These are phyloP conservation scores for Xiphorhynchus elegans DNA, from an alignment of 2,113 vertebrate genomes.

Conservation along the genomic window DNA sequence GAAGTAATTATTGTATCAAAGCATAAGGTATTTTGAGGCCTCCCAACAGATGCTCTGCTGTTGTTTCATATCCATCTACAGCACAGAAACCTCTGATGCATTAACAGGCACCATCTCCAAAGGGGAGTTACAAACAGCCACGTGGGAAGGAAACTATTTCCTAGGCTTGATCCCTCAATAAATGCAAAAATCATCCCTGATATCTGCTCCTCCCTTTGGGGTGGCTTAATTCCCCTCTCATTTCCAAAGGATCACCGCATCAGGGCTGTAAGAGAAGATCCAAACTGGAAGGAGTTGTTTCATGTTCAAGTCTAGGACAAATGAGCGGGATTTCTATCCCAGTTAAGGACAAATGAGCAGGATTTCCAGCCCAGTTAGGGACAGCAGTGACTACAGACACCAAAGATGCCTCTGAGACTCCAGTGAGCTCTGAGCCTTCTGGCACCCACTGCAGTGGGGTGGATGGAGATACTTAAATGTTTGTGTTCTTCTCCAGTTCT, in stretches of 20 bases:
- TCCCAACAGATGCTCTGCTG: constrained; percentile 38
- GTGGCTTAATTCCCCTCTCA: background rate
- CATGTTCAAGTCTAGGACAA: background rate
- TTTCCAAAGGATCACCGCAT: background rate
- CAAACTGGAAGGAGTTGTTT: background rate
- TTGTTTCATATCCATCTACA: constrained; percentile 18
- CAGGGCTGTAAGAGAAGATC: background rate
- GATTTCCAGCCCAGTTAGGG: background rate
- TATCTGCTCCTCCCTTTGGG: background rate
- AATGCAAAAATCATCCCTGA: background rate
- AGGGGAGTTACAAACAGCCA: background rate
- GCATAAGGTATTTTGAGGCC: constrained; percentile 36
- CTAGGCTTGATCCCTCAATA: constrained; percentile 34
- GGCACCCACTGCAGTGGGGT: rapidly evolving
- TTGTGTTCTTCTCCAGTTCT: background rate
- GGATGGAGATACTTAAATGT: background rate
- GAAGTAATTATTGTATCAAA: constrained; percentile 40
- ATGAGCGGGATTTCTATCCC: background rate
- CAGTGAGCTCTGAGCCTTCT: background rate
- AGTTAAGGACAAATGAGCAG: background rate
- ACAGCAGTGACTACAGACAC: background rate
- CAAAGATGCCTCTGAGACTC: background rate
- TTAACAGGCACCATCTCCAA: background rate
- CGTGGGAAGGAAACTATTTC: constrained; percentile 52
- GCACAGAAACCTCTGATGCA: constrained; percentile 28